These are phyloP conservation scores for Forbesichthys papilliferus DNA, from an alignment of 2,113 vertebrate genomes.

Conservation along the genomic window DNA sequence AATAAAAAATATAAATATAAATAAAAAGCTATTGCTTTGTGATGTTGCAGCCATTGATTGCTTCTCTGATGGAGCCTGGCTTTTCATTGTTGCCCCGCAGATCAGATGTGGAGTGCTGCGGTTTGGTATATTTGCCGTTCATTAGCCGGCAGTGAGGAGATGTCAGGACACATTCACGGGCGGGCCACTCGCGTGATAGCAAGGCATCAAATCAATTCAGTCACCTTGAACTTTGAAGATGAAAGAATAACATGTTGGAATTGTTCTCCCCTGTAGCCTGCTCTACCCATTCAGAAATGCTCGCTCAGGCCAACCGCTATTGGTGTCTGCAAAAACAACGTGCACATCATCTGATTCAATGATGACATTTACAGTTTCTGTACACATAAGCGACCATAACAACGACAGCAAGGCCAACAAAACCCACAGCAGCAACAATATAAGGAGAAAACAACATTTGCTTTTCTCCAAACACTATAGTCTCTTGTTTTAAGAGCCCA, in stretches of 20 bases:
- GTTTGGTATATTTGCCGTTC: conserved; percentile 57
- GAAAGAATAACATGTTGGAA: conserved; percentile 59
- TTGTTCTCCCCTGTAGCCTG: conserved; percentile 35
- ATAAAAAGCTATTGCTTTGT: conserved; percentile 40
- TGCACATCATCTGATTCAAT: neutral
- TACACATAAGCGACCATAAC: neutral
- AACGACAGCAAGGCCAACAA: neutral
- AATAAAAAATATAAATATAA: neutral
- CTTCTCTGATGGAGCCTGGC: conserved; percentile 41
- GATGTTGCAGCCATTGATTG: conserved; percentile 52
- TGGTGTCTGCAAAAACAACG: conserved; percentile 7
- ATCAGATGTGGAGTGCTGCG: conserved; percentile 52
- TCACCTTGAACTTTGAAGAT: conserved; percentile 71
- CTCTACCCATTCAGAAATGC: conserved; percentile 9
- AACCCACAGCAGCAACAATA: neutral
- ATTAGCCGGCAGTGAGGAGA: conserved; percentile 56
- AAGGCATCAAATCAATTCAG: conserved; percentile 63
- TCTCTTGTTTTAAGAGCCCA: neutral
- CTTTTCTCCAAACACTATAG: neutral
- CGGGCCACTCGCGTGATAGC: conserved; percentile 40
- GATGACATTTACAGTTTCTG: conserved; percentile 10
- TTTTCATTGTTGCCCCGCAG: conserved; percentile 48
- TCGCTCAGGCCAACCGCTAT: neutral
- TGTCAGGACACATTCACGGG: conserved; percentile 35
- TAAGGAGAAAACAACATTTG: neutral